Conservation (phyloP, 1,140 invertebrate species). For the Drosophila tsacasi region DNA sequence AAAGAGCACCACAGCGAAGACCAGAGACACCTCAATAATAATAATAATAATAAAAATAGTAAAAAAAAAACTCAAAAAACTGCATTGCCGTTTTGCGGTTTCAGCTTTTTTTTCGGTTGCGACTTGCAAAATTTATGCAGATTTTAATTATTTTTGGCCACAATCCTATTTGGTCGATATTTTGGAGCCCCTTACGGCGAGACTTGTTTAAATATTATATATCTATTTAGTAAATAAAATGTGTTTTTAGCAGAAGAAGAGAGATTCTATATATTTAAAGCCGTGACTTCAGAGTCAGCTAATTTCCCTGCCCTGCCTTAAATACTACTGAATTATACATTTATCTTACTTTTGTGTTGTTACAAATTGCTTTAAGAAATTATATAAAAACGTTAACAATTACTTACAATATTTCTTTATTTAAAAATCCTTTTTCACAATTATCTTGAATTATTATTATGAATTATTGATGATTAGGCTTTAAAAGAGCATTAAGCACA, state of each 20-base stretch:
- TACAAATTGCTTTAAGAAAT: not conserved
- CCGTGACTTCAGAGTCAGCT: no score
- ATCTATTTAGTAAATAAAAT: not conserved
- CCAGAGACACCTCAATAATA: constrained; percentile 34
- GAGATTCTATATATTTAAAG: not conserved
- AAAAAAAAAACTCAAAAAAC: constrained; percentile 38
- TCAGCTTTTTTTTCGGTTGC: constrained; percentile 43
- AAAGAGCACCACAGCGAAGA: constrained; percentile 3
- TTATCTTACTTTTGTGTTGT: not conserved
- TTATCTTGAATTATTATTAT: not conserved
- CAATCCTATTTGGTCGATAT: constrained; percentile 5
- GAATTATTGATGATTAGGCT: not conserved
- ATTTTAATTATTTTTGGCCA: constrained; percentile 32
- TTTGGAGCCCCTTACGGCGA: constrained; percentile 13
- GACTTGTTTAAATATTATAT: not conserved
- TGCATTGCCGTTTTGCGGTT: constrained; percentile 68
- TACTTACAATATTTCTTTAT: not conserved
- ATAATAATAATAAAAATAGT: constrained; percentile 24
- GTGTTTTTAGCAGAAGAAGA: not conserved
- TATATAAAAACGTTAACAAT: not conserved
- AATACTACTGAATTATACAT: not conserved
- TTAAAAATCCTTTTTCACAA: not conserved
- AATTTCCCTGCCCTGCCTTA: not conserved
- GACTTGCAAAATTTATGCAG: constrained; percentile 74
- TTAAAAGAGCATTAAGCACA: not conserved